Evolutionary conservation across 2,113 vertebrate genomes (phyloP).

Genomic region (Eidolon helvum): DNA sequence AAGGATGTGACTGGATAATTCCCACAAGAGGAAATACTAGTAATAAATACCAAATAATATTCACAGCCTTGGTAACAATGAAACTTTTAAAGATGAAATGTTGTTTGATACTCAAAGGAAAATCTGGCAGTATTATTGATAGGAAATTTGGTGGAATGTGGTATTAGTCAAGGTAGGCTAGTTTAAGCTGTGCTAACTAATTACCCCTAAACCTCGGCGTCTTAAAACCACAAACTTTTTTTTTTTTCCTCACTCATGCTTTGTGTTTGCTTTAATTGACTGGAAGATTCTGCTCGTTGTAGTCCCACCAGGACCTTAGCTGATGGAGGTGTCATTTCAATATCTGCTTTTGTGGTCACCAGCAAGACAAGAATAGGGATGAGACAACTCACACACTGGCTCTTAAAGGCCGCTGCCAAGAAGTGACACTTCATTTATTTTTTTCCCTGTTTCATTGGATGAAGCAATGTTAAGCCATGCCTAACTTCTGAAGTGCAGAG

Average conservation of each 20-base stretch:
- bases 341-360: not conserved
- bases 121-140: not conserved
- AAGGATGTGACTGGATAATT: not conserved
- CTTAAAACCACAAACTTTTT: not conserved
- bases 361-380: not conserved
- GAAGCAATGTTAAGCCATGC: not conserved
- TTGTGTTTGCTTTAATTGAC: not conserved
- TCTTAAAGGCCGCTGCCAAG: not conserved
- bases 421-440: not conserved
- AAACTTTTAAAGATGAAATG: not conserved
- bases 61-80: not conserved
- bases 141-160: not conserved
- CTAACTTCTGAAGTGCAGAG: not conserved
- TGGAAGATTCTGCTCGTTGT: not conserved
- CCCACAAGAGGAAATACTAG: not conserved
- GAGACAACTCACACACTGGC: not conserved
- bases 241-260: not conserved
- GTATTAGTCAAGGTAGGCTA: not conserved
- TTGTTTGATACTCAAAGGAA: not conserved
- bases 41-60: not conserved
- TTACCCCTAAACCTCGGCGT: not conserved
- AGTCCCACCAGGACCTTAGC: not conserved
- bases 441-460: not conserved
- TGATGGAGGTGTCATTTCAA: not conserved
- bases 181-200: not conserved